These are phyloP conservation scores for Alloplasta piceator DNA, from an alignment of 2,888 invertebrate species.

Conservation along the genomic window DNA sequence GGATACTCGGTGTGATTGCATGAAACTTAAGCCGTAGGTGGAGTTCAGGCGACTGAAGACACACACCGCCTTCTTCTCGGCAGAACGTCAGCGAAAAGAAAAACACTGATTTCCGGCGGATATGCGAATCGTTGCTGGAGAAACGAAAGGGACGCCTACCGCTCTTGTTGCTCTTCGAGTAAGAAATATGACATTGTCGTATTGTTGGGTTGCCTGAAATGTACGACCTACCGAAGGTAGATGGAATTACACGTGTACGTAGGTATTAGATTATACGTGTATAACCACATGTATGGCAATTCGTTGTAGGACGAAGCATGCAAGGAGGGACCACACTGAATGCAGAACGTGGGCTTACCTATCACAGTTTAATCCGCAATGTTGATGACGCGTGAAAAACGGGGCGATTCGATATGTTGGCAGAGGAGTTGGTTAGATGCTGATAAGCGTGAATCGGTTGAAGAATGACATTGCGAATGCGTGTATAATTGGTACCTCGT, in stretches of 20 bases:
- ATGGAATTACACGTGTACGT: slow-evolving; percentile 1
- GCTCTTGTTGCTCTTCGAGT: background rate
- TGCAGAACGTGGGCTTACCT: too few relatives aligned
- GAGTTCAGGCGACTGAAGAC: slow-evolving; percentile 39
- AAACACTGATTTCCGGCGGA: slow-evolving; percentile 70
- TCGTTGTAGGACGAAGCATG: background rate
- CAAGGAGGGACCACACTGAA: too few relatives aligned
- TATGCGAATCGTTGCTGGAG: slow-evolving; percentile 68
- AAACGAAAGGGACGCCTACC: slow-evolving; percentile 61
- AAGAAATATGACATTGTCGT: background rate
- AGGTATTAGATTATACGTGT: background rate
- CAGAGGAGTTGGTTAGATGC: too few relatives aligned
- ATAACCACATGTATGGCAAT: background rate
- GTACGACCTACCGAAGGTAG: background rate
- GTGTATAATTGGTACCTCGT: too few relatives aligned
- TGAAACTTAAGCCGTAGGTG: slow-evolving; percentile 38
- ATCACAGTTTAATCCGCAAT: too few relatives aligned
- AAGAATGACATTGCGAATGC: too few relatives aligned
- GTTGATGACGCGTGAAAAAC: too few relatives aligned
- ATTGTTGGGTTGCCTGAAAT: background rate
- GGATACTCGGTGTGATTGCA: slow-evolving; percentile 32
- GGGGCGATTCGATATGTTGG: too few relatives aligned
- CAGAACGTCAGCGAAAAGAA: slow-evolving; percentile 59
- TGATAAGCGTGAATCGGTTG: too few relatives aligned
- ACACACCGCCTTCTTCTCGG: slow-evolving; percentile 27